phyloP scores from a whole-genome alignment of 2,797 vertebrate genomes.

The Alca torda region DNA sequence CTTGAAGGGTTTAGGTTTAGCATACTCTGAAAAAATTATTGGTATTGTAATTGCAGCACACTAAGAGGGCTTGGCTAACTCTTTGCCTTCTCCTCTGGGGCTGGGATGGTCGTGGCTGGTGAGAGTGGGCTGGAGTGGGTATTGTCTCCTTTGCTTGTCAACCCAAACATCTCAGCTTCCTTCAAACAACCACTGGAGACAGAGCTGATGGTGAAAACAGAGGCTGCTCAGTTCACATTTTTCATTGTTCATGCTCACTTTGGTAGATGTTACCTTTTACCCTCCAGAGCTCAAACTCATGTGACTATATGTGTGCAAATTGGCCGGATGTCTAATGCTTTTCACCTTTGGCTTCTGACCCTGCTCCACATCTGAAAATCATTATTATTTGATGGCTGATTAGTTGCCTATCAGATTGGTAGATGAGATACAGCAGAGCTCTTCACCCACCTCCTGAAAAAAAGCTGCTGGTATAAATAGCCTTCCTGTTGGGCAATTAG shows the following conservation, averaged over 20 bases:
- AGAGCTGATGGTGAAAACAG: background rate
- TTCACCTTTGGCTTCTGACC: background rate
- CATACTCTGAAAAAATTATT: background rate
- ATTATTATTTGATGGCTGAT: background rate
- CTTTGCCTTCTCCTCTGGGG: background rate
- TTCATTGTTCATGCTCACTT: fast-evolving
- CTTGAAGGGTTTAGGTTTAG: background rate
- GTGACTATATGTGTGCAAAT: background rate
- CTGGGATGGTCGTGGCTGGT: background rate
- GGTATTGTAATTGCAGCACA: background rate
- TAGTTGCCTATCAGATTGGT: background rate
- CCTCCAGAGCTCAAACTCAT: background rate
- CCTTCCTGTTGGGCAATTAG: background rate
- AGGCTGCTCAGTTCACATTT: background rate
- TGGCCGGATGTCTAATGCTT: background rate
- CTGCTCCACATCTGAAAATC: background rate
- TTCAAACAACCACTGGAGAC: background rate
- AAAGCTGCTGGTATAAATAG: background rate
- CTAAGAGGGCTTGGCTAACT: background rate
- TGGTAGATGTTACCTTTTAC: background rate
- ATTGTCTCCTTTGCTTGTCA: background rate
- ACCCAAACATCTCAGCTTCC: background rate
- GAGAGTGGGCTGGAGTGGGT: background rate
- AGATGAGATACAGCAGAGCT: background rate
- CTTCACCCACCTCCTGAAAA: background rate